Percentiles rank a stretch among this genome's conserved stretches.
These are phyloP conservation scores for Drosophila neonasuta DNA, from an alignment of 2,888 invertebrate genomes.

Conservation along the genomic window DNA sequence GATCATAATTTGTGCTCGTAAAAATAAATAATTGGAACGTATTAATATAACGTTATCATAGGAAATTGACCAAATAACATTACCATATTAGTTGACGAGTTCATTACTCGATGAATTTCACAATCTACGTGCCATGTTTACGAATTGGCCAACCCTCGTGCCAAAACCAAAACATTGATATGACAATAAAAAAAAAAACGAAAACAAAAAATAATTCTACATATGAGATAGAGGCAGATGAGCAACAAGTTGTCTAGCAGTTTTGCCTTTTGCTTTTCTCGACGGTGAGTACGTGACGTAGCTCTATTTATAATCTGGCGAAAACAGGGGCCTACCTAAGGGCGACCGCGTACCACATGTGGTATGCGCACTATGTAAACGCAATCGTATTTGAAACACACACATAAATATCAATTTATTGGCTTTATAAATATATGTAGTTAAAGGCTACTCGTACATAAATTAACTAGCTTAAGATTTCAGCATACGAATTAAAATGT, in stretches of 20 bases:
- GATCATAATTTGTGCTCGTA: neutral
- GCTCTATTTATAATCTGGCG: slow-evolving; percentile 32
- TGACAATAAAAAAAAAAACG: slow-evolving; percentile 30
- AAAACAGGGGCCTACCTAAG: slow-evolving; percentile 11
- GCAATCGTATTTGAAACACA: slow-evolving; percentile 20
- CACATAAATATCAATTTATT: slow-evolving; percentile 36
- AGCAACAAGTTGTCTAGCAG: slow-evolving; percentile 55
- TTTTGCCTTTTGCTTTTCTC: slow-evolving; percentile 11
- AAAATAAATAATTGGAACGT: neutral
- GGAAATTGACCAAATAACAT: slow-evolving; percentile 2
- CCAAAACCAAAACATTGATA: slow-evolving; percentile 40
- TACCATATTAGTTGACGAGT: slow-evolving; percentile 14
- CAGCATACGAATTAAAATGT: slow-evolving; percentile 37
- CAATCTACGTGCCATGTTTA: slow-evolving; percentile 32
- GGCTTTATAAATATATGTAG: slow-evolving; percentile 35
- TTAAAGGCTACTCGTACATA: slow-evolving; percentile 39
- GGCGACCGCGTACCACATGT: slow-evolving; percentile 13
- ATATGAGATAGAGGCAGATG: slow-evolving; percentile 18
- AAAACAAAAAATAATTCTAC: neutral
- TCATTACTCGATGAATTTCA: slow-evolving; percentile 18
- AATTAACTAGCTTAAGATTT: slow-evolving; percentile 49
- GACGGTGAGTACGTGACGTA: slow-evolving; percentile 42
- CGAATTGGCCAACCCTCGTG: slow-evolving; percentile 39
- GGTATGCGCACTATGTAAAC: slow-evolving; percentile 29
- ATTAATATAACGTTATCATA: neutral